Base-by-base conservation (phyloP, 2,888 invertebrate species). In the Cephus spinipes region DNA sequence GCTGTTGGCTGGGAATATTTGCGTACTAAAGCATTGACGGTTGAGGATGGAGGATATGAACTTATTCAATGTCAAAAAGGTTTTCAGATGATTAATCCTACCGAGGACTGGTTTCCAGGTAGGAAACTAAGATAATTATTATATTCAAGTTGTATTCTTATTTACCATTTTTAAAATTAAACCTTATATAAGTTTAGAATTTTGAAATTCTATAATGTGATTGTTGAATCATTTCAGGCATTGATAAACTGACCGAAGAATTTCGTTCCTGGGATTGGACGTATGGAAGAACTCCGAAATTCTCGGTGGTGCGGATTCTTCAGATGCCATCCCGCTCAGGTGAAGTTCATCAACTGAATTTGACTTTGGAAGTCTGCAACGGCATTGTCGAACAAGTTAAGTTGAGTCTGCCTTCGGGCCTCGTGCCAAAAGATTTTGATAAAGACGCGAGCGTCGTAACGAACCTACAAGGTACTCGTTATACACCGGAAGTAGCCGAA, bases 51-150 rank as follows among this genome's bases (percentile, higher is more conserved):
- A 34, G 97, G 96, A 0, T 93, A 94, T 85, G 93, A 94, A 78
- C 93, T 94, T 84, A 95, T 96, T 83, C 94, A 95, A 88, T 93
- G 95, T 87, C 97, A 97, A 90, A 94, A 95, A 85, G 97, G 97
- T 74, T 97, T 97, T 91, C 96, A 97, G 89, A 94, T 95, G 89
- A 93, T 98, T 76, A 97, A 97, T 92, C 97, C 98, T 1, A 96
- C 96, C 1, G 96, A 98, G 85, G 94, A 95, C 83, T 97, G 97
- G 96, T 98, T 97, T 91, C 96, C 97, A 90, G 97, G 96, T 95
- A 90, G 79, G 68, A n/a, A 68, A 12, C 35, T 32, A 33, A 30
- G 11, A 73, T 78, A 55, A 23, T 74, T 34, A 31, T 68, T 31
- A n/a, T 31, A 12, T 71, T 34, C 9, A 23, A 55, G 55, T 23